Evolutionary conservation across 2,113 vertebrate species (phyloP).

Genomic region (Rhombomys opimus): DNA sequence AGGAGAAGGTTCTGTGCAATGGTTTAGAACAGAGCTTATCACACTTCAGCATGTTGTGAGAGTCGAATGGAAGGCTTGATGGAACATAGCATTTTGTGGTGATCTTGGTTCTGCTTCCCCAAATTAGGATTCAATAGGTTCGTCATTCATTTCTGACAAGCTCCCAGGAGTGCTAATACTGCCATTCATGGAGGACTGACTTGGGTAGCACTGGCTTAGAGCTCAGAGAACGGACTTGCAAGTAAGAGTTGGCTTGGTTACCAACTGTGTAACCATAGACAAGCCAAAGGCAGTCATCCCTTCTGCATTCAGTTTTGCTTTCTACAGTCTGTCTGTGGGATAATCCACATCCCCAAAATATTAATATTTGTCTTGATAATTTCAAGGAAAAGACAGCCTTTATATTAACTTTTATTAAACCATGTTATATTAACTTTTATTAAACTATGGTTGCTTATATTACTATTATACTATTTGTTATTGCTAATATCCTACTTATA

Average conservation of each 20-base stretch:
- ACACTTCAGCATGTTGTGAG: neutral
- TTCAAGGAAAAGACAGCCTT: neutral
- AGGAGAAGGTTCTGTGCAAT: neutral
- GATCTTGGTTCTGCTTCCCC: neutral
- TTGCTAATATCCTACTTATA: neutral
- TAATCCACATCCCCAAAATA: neutral
- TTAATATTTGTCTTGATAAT: neutral
- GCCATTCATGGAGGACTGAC: neutral
- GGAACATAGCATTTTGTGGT: neutral
- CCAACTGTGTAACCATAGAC: neutral
- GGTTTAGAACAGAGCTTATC: neutral
- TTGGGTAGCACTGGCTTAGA: constrained; percentile 7
- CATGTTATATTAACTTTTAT: neutral
- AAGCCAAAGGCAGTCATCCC: neutral
- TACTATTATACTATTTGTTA: neutral
- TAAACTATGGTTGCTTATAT: neutral
- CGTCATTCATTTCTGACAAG: constrained; percentile 26
- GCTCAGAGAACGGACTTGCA: neutral
- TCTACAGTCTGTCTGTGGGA: neutral
- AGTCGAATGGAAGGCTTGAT: neutral
- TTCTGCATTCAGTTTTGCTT: neutral
- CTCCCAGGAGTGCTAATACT: neutral
- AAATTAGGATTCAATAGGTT: neutral
- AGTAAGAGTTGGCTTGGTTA: constrained; percentile 14
- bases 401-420: neutral